These are phyloP conservation scores for Brachyistius frenatus DNA, from an alignment of 2,113 vertebrate genomes.

Conservation along the genomic window DNA sequence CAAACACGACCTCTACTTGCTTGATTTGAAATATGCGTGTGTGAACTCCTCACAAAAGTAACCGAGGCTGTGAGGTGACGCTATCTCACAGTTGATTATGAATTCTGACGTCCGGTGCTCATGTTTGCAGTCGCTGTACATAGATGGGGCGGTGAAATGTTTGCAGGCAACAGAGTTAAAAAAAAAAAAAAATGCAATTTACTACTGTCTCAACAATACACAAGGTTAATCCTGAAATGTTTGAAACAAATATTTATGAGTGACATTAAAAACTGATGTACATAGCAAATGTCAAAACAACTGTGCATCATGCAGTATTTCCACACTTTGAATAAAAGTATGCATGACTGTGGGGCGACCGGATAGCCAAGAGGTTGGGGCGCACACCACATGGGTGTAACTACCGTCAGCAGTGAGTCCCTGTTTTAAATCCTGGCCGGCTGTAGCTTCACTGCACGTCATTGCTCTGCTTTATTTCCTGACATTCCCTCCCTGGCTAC, in stretches of 20 bases:
- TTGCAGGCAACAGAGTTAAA: not conserved
- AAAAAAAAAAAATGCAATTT: constrained; percentile 13
- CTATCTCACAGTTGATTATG: not conserved
- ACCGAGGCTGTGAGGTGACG: not conserved
- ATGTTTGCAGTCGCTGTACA: not conserved
- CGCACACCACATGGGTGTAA: too few relatives aligned
- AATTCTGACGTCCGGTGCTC: not conserved
- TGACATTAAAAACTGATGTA: not conserved
- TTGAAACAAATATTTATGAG: not conserved
- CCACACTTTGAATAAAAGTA: too few relatives aligned
- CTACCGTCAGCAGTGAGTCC: too few relatives aligned
- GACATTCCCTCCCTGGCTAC: too few relatives aligned
- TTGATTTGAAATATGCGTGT: not conserved
- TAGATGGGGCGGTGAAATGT: not conserved
- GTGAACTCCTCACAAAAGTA: not conserved
- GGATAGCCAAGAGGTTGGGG: too few relatives aligned
- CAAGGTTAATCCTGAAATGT: not conserved
- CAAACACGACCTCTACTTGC: constrained; percentile 24
- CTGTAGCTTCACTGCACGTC: too few relatives aligned
- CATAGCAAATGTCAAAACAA: too few relatives aligned
- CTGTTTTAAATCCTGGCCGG: too few relatives aligned
- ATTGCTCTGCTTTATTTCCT: too few relatives aligned
- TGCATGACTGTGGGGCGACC: too few relatives aligned
- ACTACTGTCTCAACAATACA: not conserved
- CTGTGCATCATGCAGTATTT: too few relatives aligned